Evolutionary conservation across 2,797 vertebrate genomes (phyloP).

Genomic region (Carapus acus): DNA sequence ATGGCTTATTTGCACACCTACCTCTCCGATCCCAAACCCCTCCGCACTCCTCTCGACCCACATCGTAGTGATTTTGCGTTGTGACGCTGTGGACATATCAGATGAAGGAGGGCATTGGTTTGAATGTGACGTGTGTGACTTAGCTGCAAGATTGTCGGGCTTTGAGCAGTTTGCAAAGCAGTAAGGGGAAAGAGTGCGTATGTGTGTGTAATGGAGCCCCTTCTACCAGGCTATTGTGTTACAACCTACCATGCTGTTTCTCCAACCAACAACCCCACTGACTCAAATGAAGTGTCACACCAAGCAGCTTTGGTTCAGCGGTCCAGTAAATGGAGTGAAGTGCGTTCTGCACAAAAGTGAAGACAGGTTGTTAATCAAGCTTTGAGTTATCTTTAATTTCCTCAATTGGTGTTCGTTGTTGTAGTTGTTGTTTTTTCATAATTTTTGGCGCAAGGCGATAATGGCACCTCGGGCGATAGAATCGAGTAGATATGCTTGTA

Average conservation of each 20-base stretch:
- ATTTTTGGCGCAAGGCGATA: slow-evolving; percentile 36
- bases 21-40: slow-evolving; percentile 63
- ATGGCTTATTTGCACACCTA: slow-evolving; percentile 79
- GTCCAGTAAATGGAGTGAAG: slow-evolving; percentile 23
- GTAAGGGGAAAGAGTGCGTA: slow-evolving; percentile 21
- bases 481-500: slow-evolving; percentile 33
- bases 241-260: no score
- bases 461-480: slow-evolving; percentile 20
- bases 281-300: no score
- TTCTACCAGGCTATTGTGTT: slow-evolving; percentile 24
- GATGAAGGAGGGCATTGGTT: slow-evolving; percentile 44
- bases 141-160: slow-evolving; percentile 30
- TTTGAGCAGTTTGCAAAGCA: slow-evolving; percentile 42
- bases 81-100: slow-evolving; percentile 44
- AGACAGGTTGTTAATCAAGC: slow-evolving; percentile 22
- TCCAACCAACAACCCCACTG: no score
- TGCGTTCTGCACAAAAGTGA: slow-evolving; percentile 2
- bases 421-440: slow-evolving; percentile 44
- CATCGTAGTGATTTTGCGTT: slow-evolving; percentile 56
- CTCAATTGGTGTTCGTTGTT: slow-evolving; percentile 41
- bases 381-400: slow-evolving; percentile 26
- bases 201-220: slow-evolving; percentile 35
- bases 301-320: slow-evolving; percentile 14
- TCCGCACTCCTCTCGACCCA: slow-evolving; percentile 39
- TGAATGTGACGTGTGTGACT: slow-evolving; percentile 36